These are phyloP conservation scores for Osmerus mordax DNA, from an alignment of 2,113 vertebrate species.

Conservation along the genomic window DNA sequence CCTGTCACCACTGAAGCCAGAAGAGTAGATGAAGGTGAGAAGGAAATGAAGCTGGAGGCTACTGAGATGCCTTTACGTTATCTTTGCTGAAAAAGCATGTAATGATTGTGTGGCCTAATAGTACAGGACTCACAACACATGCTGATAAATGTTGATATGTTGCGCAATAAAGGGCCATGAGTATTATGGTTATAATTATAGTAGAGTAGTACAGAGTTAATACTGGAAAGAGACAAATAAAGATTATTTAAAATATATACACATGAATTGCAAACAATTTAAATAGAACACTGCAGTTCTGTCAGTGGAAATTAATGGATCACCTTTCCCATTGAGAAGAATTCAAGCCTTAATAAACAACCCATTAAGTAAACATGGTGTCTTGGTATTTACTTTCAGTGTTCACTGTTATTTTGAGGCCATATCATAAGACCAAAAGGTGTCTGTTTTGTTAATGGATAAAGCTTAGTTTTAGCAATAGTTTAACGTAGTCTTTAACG, in stretches of 20 bases:
- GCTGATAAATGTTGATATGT: constrained; percentile 71
- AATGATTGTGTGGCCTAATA: constrained; percentile 71
- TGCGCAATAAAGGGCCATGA: constrained; percentile 74
- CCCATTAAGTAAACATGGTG: constrained; percentile 75
- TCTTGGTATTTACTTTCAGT: constrained; percentile 50
- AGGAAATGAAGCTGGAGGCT: constrained; percentile 15
- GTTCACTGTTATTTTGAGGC: background rate
- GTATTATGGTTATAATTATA: constrained; percentile 56
- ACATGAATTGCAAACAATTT: constrained; percentile 66
- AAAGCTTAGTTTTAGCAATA: no score
- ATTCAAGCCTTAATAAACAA: constrained; percentile 94
- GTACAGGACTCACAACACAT: constrained; percentile 70
- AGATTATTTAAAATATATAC: constrained; percentile 60
- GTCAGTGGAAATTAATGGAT: constrained; percentile 73
- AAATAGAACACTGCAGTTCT: constrained; percentile 75
- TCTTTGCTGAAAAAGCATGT: constrained; percentile 69
- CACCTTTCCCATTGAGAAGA: constrained; percentile 76
- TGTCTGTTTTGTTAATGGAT: no score
- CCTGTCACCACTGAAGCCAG: background rate
- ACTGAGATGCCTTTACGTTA: constrained; percentile 5
- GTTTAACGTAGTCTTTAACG: no score
- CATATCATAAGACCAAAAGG: no score
- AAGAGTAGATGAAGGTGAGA: constrained; percentile 23
- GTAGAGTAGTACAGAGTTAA: constrained; percentile 75
- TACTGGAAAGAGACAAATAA: constrained; percentile 50